Evolutionary conservation across 2,888 invertebrate genomes (phyloP), one percentile per base, ranked within the genome.

Genomic region (Tetragonisca angustula): DNA sequence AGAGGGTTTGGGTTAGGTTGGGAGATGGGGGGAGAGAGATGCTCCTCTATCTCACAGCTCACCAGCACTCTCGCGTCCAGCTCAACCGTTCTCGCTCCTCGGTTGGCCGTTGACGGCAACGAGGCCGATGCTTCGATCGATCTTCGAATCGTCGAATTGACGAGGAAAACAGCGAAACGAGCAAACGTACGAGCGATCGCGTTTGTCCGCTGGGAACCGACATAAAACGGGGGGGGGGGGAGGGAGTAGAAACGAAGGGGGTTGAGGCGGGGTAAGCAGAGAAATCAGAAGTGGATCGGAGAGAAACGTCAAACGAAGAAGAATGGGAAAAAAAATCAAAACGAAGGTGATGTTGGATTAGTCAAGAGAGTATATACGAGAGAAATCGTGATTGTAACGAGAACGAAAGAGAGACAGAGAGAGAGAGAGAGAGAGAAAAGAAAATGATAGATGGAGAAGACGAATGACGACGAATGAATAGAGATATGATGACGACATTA

Each of bases 31-130:
- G n/a, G 32, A 69, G 52, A 64, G 64, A 71, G 67, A 75, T 81
- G 84, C 79, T 88, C 79, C 84, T 90, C 88, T 80, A 87, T 90
- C 89, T 88, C 90, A 81, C 89, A 87, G 90, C 89, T 90, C 91
- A 85, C 89, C 88, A 89, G 85, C 87, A 85, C 85, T 84, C 88
- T 87, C 88, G 88, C 89, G 88, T 90, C 87, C 90, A 88, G 85
- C 88, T 88, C 86, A 87, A 90, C 87, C 89, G 88, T 91, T 81
- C 83, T 88, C 84, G 86, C 87, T 85, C 84, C 85, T 79, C 79
- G 90, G 86, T 85, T 87, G 88, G 79, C 85, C 75, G 83, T 76
- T 81, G 71, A 69, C 80, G 76, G 71, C 78, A 81, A 87, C 87
- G 84, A 82, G 80, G 72, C 72, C 81, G 81, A 85, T 76, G 69